Base-by-base conservation (phyloP, 2,797 vertebrate genomes). In the Phrynocephalus vlangalii region DNA sequence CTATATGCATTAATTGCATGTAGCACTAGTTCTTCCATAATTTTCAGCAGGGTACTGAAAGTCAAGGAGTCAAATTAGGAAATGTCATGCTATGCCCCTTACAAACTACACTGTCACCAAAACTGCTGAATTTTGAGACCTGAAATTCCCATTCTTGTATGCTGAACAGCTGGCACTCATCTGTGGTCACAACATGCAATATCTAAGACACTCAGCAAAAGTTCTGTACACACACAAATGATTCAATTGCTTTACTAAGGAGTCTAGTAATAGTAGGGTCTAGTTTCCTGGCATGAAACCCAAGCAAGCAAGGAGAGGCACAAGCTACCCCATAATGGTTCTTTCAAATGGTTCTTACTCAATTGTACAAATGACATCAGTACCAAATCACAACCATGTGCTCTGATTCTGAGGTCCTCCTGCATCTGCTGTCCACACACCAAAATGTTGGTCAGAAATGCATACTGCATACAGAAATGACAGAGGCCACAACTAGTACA, bases 221-320 rank as follows among this genome's bases (percentile, higher is more conserved):
- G 56, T 75, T 88, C 70, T 85, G 82, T 75, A 73, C 33, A 81
- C 38, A 81, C 28, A 33, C 30, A 66, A 81, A 75, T 38, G n/a
- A 68, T 84, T 75, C 87, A 56, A 85, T 85, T 88, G 80, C 30
- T 85, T 85, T 84, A 81, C 77, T 77, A 79, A 88, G 10, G 8
- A 28, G 52, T 0, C 0, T 85, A 48, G 79, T n/a, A 88, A 85
- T 0, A 79, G 60, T 1, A 24, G 87, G 87, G 73, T 87, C 52
- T 0, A 10, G 84, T 83, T 88, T 87, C 88, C 86, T 28, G 73
- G 85, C 24, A 71, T 22, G 68, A 60, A 63, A 66, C 68, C 0
- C 0, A 0, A 0, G 80, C 78, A 71, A 85, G 82, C 83, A 87
- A 85, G 68, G 60, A n/a, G 63, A 78, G 82, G 63, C 0, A 0